Evolutionary conservation across 2,113 vertebrate species (phyloP).

Genomic region (Empidonax traillii): DNA sequence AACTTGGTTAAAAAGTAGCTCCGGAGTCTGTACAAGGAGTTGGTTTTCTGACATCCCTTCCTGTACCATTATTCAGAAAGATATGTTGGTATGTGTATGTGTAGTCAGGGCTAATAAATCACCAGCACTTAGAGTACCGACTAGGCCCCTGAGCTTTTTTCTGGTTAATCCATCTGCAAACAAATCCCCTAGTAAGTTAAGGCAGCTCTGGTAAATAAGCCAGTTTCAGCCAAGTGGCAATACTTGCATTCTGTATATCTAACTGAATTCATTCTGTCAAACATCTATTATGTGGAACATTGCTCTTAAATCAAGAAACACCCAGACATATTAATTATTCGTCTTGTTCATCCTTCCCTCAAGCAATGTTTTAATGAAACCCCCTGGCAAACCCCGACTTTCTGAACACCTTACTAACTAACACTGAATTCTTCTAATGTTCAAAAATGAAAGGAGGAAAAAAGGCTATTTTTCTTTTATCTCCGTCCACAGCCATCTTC

Average conservation of each 20-base stretch:
- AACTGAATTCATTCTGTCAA: background rate
- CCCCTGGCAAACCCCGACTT: background rate
- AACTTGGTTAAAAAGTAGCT: background rate
- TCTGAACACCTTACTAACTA: background rate
- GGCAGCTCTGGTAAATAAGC: background rate
- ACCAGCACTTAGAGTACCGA: background rate
- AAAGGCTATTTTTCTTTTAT: background rate
- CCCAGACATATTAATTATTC: background rate
- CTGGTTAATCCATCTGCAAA: background rate
- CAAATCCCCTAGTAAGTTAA: background rate
- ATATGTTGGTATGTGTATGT: background rate
- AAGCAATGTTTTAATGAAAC: conserved; percentile 37
- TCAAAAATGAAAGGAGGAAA: background rate
- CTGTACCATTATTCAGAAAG: background rate
- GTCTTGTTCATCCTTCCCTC: conserved; percentile 16
- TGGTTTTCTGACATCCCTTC: background rate
- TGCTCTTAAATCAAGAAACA: background rate
- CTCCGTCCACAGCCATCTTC: background rate
- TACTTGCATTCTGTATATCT: background rate
- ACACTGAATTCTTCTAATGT: background rate
- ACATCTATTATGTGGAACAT: background rate
- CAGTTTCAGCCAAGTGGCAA: background rate
- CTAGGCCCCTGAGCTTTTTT: background rate
- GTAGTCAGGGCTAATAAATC: background rate
- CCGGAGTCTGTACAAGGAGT: background rate